phyloP scores from a whole-genome alignment of 2,888 invertebrate species.

The Hirtodrosophila cameraria region DNA sequence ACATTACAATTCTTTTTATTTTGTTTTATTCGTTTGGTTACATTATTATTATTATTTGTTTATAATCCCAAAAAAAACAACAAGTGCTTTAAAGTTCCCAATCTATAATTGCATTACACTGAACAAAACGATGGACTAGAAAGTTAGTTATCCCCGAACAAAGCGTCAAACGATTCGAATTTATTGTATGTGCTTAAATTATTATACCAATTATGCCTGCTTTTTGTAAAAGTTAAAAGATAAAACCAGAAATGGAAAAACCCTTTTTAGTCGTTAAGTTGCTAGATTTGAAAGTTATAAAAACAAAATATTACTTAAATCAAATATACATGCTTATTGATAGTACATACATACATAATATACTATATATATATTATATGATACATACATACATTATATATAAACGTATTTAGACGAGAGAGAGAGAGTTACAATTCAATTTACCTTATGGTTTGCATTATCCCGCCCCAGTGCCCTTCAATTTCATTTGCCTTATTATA shows the following conservation, averaged over 20 bases:
- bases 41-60: constrained; percentile 15
- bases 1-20: constrained; percentile 35
- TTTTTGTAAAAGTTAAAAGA: constrained; percentile 56
- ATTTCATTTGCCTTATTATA: constrained; percentile 82
- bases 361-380: constrained; percentile 30
- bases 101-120: constrained; percentile 6
- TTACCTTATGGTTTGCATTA: constrained; percentile 62
- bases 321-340: constrained; percentile 55
- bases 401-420: constrained; percentile 46
- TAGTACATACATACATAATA: constrained; percentile 5
- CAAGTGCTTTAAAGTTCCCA: constrained; percentile 30
- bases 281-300: constrained; percentile 65
- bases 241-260: constrained; percentile 2
- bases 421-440: constrained; percentile 58
- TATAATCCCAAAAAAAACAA: constrained; percentile 10
- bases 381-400: constrained; percentile 25
- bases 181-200: constrained; percentile 62
- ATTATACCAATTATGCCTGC: constrained; percentile 71
- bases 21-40: constrained; percentile 38
- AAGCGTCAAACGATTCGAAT: constrained; percentile 73
- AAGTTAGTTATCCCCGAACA: constrained; percentile 35
- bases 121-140: not conserved
- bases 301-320: no score
- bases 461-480: constrained; percentile 80
- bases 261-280: constrained; percentile 65